Conservation (phyloP, 1,140 invertebrate genomes). For the Ephestia elutella region DNA sequence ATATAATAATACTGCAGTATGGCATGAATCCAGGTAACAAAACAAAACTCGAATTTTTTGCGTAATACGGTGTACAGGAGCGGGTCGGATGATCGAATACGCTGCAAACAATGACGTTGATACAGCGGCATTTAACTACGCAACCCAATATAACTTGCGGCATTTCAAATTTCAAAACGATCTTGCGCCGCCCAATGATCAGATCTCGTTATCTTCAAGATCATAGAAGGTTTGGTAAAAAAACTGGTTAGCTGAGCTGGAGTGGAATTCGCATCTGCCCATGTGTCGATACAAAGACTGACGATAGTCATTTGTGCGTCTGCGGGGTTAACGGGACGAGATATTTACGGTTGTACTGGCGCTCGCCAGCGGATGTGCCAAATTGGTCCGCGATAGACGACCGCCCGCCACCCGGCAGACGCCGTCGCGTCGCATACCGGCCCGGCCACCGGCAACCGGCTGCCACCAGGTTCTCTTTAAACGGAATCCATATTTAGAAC, state of each 20-base stretch:
- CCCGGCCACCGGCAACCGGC: constrained; percentile 63
- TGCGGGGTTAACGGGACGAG: constrained; percentile 45
- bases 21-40: constrained; percentile 56
- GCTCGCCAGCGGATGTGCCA: constrained; percentile 66
- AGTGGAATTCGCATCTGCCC: constrained; percentile 10
- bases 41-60: constrained; percentile 56
- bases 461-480: constrained; percentile 42
- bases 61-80: constrained; percentile 55
- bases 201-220: background rate
- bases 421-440: constrained; percentile 62
- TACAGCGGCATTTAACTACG: constrained; percentile 42
- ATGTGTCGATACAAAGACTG: constrained; percentile 33
- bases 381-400: constrained; percentile 60
- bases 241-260: constrained; percentile 14
- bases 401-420: constrained; percentile 54
- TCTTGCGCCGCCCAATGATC: constrained; percentile 4
- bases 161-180: constrained; percentile 8
- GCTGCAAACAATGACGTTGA: constrained; percentile 49
- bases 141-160: constrained; percentile 31
- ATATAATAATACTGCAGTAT: constrained; percentile 52
- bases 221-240: constrained; percentile 15
- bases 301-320: constrained; percentile 30
- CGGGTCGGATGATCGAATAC: constrained; percentile 51
- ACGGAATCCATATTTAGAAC: constrained; percentile 29
- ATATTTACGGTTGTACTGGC: constrained; percentile 62